Conservation (phyloP, 2,888 invertebrate genomes). For the Melitaea athalia region DNA sequence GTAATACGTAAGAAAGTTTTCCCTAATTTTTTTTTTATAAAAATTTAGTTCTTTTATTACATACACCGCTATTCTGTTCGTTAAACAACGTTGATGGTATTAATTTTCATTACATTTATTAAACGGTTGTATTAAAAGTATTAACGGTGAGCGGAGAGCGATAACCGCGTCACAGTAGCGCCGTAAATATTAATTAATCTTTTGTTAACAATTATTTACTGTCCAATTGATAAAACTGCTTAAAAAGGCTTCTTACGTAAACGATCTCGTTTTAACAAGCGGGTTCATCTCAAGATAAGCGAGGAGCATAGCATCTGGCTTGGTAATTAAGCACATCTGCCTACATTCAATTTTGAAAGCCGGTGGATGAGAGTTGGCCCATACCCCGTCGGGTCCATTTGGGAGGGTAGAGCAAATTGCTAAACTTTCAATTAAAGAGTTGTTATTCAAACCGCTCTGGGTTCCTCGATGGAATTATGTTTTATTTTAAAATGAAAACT, state of each 20-base stretch:
- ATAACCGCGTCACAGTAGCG: neutral
- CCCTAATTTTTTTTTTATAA: no score
- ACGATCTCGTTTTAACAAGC: conserved; percentile 32
- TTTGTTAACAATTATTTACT: neutral
- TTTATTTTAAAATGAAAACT: conserved; percentile 74
- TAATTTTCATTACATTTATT: neutral
- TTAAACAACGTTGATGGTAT: neutral
- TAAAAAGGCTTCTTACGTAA: conserved; percentile 16
- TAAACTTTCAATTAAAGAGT: conserved; percentile 83
- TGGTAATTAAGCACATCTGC: conserved; percentile 82
- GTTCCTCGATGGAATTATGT: conserved; percentile 74
- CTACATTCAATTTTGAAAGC: conserved; percentile 81
- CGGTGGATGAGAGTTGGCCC: conserved; percentile 72
- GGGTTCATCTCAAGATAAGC: conserved; percentile 75
- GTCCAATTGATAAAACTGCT: neutral
- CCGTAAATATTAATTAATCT: conserved; percentile 5
- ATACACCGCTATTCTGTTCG: no score
- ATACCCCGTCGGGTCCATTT: conserved; percentile 77
- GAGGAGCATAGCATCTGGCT: conserved; percentile 71
- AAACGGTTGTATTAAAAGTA: conserved; percentile 5
- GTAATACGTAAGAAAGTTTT: no score
- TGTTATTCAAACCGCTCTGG: conserved; percentile 79
- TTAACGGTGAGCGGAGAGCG: neutral
- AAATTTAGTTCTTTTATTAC: no score
- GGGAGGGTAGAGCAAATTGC: conserved; percentile 80